Base-by-base conservation (phyloP, 2,888 invertebrate genomes). In the Rhabditoides inermis region DNA sequence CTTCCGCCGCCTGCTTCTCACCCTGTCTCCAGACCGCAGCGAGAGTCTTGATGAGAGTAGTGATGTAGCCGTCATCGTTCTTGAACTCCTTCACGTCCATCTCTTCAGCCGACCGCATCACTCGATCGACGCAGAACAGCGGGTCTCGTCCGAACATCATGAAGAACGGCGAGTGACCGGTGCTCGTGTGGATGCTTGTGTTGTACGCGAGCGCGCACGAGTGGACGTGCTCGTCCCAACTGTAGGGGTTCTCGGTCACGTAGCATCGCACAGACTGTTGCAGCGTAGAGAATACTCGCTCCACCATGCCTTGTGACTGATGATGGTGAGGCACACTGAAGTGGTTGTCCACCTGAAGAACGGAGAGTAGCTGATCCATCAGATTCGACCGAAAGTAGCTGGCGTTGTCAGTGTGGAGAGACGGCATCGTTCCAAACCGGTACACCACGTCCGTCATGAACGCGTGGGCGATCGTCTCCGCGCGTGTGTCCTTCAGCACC, bases 401-500 rank as follows among this genome's bases (percentile, higher is more conserved):
- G 2, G 66, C 72, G 25, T 60, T 56, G 48, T 76, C 76, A 0
- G 65, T 53, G 2, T 69, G 47, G 2, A 76, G 26, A 30, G 53
- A 45, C 1, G 41, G 42, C 7, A 66, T 67, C 7, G 50, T 41
- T 2, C 69, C 71, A 55, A 58, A 61, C 20, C 57, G 51, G 3
- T 55, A 47, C 4, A 69, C 53, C 7, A 68, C 37, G 5, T 63
- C 35, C 6, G 54, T 51, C 6, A 61, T 39, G 15, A 76, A 44
- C 3, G 69, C 60, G 15, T 51, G 42, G 0, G 76, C 74, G 6
- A 76, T 60, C 0, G 74, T 74, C 7, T 54, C 56, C 0, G 77
- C 65, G 39, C 64, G 66, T 20, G 71, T 69, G 37, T 76, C 68
- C 0, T 69, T 69, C n/a, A 77, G 42, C 2, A 76, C 63, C 25